Evolutionary conservation across 2,113 vertebrate genomes (phyloP).

Genomic region (Gopherus flavomarginatus): DNA sequence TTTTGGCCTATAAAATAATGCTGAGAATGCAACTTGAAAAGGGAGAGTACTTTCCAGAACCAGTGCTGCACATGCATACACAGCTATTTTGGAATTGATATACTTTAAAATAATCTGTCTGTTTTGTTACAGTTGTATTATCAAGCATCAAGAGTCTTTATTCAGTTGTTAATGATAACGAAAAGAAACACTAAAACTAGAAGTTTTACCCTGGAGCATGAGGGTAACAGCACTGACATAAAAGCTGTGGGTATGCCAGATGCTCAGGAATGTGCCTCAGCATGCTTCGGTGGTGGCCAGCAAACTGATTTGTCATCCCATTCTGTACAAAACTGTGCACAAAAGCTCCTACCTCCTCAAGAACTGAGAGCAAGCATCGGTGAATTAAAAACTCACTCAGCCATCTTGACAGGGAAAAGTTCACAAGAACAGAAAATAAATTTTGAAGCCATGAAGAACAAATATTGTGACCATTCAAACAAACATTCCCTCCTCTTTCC

Average conservation of each 20-base stretch:
- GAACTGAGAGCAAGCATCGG: neutral
- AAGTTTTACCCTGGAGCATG: neutral
- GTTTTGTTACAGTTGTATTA: neutral
- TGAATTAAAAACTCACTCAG: neutral
- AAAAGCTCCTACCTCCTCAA: neutral
- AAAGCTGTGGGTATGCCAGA: neutral
- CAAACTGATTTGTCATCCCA: neutral
- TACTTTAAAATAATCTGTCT: neutral
- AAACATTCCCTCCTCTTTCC: neutral
- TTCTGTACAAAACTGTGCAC: neutral
- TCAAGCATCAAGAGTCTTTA: neutral
- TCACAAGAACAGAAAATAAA: neutral
- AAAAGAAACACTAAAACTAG: neutral
- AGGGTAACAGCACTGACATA: neutral
- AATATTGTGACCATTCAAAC: neutral
- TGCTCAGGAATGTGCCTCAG: neutral
- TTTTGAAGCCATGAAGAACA: neutral
- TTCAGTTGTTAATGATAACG: neutral
- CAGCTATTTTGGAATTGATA: neutral
- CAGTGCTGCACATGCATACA: neutral
- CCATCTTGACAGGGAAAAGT: neutral
- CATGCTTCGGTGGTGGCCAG: neutral
- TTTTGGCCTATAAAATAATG: neutral
- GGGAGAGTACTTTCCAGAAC: neutral
- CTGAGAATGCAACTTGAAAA: neutral